Evolutionary conservation across 2,113 vertebrate genomes (phyloP), one percentile per base, ranked within the genome.

Genomic region (Semnopithecus entellus): DNA sequence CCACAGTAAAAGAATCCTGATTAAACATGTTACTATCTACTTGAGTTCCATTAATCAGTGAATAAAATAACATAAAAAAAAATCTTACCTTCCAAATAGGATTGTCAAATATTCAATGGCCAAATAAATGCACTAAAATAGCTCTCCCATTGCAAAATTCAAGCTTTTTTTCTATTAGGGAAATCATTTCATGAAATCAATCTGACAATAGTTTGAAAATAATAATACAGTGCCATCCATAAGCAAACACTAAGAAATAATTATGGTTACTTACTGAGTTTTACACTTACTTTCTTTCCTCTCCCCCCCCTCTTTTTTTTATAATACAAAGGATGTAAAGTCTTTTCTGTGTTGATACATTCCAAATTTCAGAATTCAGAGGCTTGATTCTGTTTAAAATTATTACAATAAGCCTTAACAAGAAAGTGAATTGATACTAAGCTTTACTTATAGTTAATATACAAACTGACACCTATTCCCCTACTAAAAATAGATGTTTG

Each of bases 321-420:
- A 13, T 11, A n/a, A 14, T n/a, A 79, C 45, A 64, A 95, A 82
- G 14, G 10, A 52, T 57, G 43, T 70, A 73, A 82, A 40, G 27
- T 91, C 48, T 88, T 91, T 20, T 64, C 32, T 91, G n/a, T 73
- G 22, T 81, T 92, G 82, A 83, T 50, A 82, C 18, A 94, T 79
- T 79, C 66, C 40, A 43, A 94, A 86, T 94, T 81, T 92, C 45
- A 91, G 70, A 84, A 93, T 93, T 93, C 61, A 68, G 35, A 90
- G 45, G 45, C 40, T 70, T 52, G 94, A 84, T 90, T 96, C 66
- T 93, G 25, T 30, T 93, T 95, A 78, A 87, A 95, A 95, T 83
- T 66, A 94, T 25, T 87, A 64, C 66, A 27, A 45, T 87, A 88
- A 72, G 35, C 87, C 91, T 55, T 84, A 94, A 81, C 35, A 93